These are phyloP conservation scores for Condylura cristata DNA, from an alignment of 2,113 vertebrate species.

Conservation along the genomic window DNA sequence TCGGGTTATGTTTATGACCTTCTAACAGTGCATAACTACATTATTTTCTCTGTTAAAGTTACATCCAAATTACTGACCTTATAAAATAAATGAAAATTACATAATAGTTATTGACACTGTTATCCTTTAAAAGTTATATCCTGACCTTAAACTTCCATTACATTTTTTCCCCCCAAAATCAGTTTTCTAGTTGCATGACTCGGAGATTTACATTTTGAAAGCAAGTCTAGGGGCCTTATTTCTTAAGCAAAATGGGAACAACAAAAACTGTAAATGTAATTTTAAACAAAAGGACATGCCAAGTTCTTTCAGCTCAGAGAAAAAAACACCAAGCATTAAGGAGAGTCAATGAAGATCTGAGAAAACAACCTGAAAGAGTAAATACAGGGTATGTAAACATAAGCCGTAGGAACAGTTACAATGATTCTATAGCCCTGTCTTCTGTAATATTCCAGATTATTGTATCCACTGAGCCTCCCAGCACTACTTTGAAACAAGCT, in stretches of 20 bases:
- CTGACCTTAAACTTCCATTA: background rate
- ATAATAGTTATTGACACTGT: background rate
- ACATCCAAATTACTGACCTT: background rate
- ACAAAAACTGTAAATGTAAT: background rate
- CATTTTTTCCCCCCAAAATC: slow-evolving; percentile 2
- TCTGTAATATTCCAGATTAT: background rate
- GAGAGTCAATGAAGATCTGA: background rate
- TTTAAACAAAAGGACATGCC: slow-evolving; percentile 25
- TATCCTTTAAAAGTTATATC: background rate
- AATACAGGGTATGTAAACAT: background rate
- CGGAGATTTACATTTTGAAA: background rate
- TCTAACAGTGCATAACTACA: background rate
- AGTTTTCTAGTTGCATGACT: background rate
- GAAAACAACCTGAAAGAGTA: background rate
- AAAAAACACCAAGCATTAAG: background rate
- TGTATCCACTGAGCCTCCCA: background rate
- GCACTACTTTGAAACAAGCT: background rate
- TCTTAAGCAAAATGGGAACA: slow-evolving; percentile 30
- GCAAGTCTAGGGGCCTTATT: background rate
- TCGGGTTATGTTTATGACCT: background rate
- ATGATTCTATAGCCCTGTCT: background rate
- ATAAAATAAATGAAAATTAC: background rate
- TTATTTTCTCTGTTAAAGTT: background rate
- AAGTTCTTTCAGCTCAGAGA: slow-evolving; percentile 5
- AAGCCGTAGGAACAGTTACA: slow-evolving; percentile 1